Conservation (phyloP, 2,113 vertebrate genomes). For the Plecotus auritus region DNA sequence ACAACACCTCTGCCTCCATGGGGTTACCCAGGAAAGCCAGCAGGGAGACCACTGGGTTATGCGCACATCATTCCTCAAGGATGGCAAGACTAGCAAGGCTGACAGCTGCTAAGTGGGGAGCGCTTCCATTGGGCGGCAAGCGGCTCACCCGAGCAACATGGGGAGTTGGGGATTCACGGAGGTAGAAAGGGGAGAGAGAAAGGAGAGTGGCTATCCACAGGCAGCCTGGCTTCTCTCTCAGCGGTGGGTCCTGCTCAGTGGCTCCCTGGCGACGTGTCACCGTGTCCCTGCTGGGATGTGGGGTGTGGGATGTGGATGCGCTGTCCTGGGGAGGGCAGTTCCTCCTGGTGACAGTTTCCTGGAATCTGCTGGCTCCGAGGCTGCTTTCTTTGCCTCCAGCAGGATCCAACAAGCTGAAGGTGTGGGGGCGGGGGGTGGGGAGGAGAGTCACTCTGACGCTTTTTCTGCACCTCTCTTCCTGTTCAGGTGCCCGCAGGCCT, state of each 20-base stretch:
- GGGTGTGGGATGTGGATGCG: neutral
- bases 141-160: conserved; percentile 2
- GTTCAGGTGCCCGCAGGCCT: conserved; percentile 35
- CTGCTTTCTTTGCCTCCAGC: conserved; percentile 14
- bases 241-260: neutral
- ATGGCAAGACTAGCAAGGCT: conserved; percentile 59
- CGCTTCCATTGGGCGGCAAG: conserved; percentile 56
- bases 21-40: conserved; percentile 63
- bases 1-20: conserved; percentile 41
- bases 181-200: neutral
- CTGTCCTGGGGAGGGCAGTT: neutral
- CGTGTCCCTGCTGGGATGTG: neutral
- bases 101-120: conserved; percentile 68
- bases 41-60: conserved; percentile 70
- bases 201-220: neutral
- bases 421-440: neutral
- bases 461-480: conserved; percentile 39
- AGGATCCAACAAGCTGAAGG: conserved; percentile 45
- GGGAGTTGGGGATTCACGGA: neutral
- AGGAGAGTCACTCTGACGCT: neutral
- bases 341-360: conserved; percentile 40
- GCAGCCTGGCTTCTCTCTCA: neutral
- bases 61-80: conserved; percentile 72
- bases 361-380: neutral
- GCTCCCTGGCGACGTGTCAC: neutral